Evolutionary conservation across 2,888 invertebrate genomes (phyloP).

Genomic region (Pristionchus mayeri): DNA sequence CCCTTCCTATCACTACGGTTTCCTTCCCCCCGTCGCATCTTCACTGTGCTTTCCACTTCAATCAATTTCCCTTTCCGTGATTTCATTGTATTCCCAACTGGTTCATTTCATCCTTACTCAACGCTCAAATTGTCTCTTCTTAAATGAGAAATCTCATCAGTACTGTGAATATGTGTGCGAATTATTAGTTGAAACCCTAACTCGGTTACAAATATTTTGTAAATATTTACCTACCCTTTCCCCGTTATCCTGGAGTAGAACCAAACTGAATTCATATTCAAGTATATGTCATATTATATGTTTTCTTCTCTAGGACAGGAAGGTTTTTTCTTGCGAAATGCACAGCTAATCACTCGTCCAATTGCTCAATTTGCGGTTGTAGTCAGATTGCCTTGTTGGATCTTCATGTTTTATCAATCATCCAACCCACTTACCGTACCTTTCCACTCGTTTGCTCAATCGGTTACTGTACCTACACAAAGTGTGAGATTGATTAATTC

Average conservation of each 20-base stretch:
- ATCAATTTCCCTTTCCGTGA: neutral
- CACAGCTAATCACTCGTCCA: neutral
- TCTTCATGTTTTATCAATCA: slow-evolving; percentile 1
- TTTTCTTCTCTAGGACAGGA: neutral
- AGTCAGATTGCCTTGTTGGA: neutral
- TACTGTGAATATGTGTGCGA: neutral
- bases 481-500: slow-evolving; percentile 37
- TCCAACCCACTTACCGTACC: slow-evolving; percentile 1
- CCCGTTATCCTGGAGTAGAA: slow-evolving; percentile 15
- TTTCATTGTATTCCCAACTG: neutral
- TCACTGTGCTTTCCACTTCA: neutral
- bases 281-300: slow-evolving; percentile 22
- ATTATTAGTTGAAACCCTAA: neutral
- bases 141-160: neutral
- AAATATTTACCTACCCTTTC: slow-evolving; percentile 2
- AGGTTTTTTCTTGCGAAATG: neutral
- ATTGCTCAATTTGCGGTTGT: neutral
- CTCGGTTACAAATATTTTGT: slow-evolving; percentile 20
- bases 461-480: slow-evolving; percentile 36
- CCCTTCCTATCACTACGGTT: neutral
- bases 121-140: neutral
- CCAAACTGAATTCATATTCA: neutral
- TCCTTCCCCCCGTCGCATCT: neutral
- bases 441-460: neutral
- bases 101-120: neutral